Evolutionary conservation across 2,888 invertebrate genomes (phyloP).

Genomic region (Heliconius ismenius): DNA sequence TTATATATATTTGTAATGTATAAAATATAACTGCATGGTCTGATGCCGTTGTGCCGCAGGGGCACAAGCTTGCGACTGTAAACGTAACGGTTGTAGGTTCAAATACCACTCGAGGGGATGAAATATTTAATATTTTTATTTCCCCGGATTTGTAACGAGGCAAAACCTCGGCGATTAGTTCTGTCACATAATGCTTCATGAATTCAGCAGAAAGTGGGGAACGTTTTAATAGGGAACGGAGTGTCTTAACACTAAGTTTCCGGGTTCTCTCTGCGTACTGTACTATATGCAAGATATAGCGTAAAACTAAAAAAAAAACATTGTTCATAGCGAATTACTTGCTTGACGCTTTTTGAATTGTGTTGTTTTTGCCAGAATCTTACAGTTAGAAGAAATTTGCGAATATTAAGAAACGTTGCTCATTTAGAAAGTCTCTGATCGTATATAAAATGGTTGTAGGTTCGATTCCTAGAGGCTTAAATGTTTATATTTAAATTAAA

Average conservation of each 20-base stretch:
- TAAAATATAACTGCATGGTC: neutral
- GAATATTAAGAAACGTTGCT: neutral
- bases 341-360: neutral
- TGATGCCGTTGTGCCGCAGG: neutral
- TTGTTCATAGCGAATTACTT: neutral
- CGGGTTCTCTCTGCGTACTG: neutral
- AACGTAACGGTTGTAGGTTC: neutral
- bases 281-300: neutral
- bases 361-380: too few species aligned
- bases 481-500: neutral
- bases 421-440: neutral
- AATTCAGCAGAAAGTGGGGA: neutral
- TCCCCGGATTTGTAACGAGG: neutral
- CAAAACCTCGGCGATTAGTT: neutral
- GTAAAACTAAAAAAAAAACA: neutral
- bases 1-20: neutral
- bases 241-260: neutral
- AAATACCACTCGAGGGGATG: neutral
- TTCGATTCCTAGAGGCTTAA: neutral
- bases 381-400: neutral
- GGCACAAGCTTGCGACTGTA: neutral
- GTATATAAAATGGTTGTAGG: neutral
- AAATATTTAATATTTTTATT: neutral
- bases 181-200: neutral
- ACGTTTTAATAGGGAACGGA: neutral